A percentile compares a stretch with the other conserved stretches of the same genome.
These are phyloP conservation scores for Oophaga sylvatica DNA, from an alignment of 2,797 vertebrate genomes.

Conservation along the genomic window DNA sequence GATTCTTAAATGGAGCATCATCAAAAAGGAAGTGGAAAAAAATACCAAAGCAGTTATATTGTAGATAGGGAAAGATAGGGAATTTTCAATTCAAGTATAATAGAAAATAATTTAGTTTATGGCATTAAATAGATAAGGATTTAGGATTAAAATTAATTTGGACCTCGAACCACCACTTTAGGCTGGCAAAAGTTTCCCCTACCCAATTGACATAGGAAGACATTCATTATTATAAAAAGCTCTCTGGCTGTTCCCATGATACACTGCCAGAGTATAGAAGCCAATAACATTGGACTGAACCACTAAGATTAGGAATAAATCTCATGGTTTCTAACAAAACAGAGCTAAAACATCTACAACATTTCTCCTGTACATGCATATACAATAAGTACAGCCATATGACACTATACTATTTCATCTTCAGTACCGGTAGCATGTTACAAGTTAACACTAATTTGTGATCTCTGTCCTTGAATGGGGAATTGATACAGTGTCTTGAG, in stretches of 20 bases:
- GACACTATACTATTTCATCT: conserved; percentile 29
- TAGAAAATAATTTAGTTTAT: no score
- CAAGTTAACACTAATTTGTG: conserved; percentile 34
- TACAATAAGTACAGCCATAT: conserved; percentile 16
- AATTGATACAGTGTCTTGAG: conserved; percentile 15
- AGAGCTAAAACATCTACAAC: conserved; percentile 15
- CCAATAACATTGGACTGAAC: conserved; percentile 18
- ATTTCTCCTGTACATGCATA: conserved; percentile 19
- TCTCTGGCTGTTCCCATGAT: not conserved
- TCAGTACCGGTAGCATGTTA: conserved; percentile 21
- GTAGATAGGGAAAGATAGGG: no score
- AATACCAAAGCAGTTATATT: no score
- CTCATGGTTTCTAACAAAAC: conserved; percentile 38
- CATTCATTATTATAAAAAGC: not conserved
- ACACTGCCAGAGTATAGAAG: not conserved
- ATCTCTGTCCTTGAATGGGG: conserved; percentile 45
- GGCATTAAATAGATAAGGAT: no score
- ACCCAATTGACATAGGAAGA: not conserved
- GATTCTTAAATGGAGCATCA: no score
- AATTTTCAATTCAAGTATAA: no score
- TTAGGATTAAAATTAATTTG: no score
- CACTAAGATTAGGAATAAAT: conserved; percentile 10
- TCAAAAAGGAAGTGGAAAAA: no score
- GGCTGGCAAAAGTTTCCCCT: no score
- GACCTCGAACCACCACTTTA: no score